phyloP scores from a whole-genome alignment of 2,888 invertebrate genomes.

The Hermaeophaga mercurialis region DNA sequence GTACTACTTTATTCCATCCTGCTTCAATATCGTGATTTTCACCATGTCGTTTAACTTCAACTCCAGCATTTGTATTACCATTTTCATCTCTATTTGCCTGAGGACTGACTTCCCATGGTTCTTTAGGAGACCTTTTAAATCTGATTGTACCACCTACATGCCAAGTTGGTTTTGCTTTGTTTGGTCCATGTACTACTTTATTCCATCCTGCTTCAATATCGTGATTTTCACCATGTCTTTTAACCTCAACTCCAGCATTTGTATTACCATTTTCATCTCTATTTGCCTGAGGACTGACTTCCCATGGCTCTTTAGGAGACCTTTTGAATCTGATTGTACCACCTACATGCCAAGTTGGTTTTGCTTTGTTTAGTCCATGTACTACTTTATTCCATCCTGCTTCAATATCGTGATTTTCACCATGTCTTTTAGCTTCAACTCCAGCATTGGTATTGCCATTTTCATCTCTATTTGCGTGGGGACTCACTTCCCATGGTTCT shows the following conservation, averaged over 20 bases:
- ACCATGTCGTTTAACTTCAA: slow-evolving; percentile 31
- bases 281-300: slow-evolving; percentile 25
- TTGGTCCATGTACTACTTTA: slow-evolving; percentile 33
- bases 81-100: slow-evolving; percentile 21
- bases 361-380: too few species aligned
- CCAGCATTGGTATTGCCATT: too few species aligned
- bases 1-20: slow-evolving; percentile 33
- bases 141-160: slow-evolving; percentile 32
- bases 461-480: too few species aligned
- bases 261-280: slow-evolving; percentile 32
- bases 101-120: slow-evolving; percentile 30
- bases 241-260: slow-evolving; percentile 25
- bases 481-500: too few species aligned
- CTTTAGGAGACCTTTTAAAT: slow-evolving; percentile 4
- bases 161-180: slow-evolving; percentile 32
- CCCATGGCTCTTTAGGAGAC: slow-evolving; percentile 15
- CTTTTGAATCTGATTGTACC: background rate
- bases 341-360: too few species aligned
- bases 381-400: too few species aligned
- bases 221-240: slow-evolving; percentile 29
- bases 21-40: slow-evolving; percentile 32
- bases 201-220: slow-evolving; percentile 33
- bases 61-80: slow-evolving; percentile 29
- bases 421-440: too few species aligned
- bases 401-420: too few species aligned